A percentile compares a stretch with the other conserved stretches of the same genome.
phyloP scores from a whole-genome alignment of 37 sponge, comb jelly and placozoan species.

The Oopsacas minuta region DNA sequence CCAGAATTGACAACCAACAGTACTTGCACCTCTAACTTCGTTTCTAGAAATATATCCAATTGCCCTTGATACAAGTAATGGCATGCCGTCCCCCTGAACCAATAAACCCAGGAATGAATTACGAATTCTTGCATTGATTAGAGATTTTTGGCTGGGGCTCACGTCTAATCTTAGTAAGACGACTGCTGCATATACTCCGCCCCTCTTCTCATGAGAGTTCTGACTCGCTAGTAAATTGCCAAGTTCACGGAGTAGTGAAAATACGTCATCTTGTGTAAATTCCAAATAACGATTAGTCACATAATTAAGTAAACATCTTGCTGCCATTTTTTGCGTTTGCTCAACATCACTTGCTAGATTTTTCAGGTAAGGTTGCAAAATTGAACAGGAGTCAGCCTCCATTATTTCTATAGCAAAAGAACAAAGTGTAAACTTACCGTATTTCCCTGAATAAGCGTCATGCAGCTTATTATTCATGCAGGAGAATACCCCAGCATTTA shows the following conservation, averaged over 20 bases:
- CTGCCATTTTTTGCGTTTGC: neutral
- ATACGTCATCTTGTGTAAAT: neutral
- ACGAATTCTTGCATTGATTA: neutral
- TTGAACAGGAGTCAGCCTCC: no score
- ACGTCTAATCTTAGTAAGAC: neutral
- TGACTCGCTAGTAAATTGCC: neutral
- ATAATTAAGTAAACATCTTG: neutral
- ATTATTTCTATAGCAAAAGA: no score
- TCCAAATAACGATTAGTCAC: neutral
- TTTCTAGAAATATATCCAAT: neutral
- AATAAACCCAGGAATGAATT: neutral
- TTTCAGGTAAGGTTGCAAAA: neutral
- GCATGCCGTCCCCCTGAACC: neutral
- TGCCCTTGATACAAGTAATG: neutral
- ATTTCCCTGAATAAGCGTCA: no score
- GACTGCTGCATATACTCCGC: neutral
- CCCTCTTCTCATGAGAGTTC: neutral
- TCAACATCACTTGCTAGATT: neutral
- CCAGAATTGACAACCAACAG: neutral
- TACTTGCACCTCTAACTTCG: constrained; percentile 4
- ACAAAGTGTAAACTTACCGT: no score
- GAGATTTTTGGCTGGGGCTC: neutral
- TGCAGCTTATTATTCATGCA: no score
- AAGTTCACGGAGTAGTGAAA: constrained; percentile 4
- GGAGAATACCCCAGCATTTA: no score